Evolutionary conservation across 2,888 invertebrate species (phyloP).

Genomic region (Bibio marci): DNA sequence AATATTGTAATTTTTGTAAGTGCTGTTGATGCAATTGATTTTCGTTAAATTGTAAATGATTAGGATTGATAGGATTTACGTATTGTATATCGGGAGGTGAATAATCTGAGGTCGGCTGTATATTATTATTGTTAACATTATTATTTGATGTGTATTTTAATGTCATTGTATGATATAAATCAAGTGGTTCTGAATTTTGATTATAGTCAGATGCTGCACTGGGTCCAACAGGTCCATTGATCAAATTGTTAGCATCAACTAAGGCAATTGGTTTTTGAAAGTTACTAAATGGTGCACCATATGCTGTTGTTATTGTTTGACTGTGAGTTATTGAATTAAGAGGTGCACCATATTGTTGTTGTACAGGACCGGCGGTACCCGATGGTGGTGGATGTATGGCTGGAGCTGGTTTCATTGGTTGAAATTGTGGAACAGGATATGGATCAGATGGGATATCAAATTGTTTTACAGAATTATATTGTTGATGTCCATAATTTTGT

Average conservation of each 20-base stretch:
- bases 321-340: conserved; percentile 25
- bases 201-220: neutral
- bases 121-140: too few species aligned
- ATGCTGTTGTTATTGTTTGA: conserved; percentile 26
- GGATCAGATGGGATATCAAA: conserved; percentile 11
- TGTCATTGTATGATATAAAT: conserved; percentile 11
- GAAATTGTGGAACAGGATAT: conserved; percentile 2
- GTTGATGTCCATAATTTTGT: neutral
- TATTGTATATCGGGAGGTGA: too few species aligned
- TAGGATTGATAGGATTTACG: too few species aligned
- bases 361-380: neutral
- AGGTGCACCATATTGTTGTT: neutral
- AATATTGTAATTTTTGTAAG: too few species aligned
- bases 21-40: too few species aligned
- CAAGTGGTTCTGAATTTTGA: conserved; percentile 9
- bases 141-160: conserved; percentile 4
- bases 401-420: conserved; percentile 3
- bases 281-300: conserved; percentile 13
- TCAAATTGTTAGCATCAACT: conserved; percentile 2
- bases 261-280: conserved; percentile 4
- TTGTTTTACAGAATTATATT: conserved; percentile 7
- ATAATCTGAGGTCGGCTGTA: too few species aligned
- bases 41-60: too few species aligned
- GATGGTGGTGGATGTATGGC: conserved; percentile 5
- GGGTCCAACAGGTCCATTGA: neutral